Evolutionary conservation across 2,888 invertebrate genomes (phyloP), one percentile per base, ranked within the genome.

Genomic region (Epistrophe eligans): DNA sequence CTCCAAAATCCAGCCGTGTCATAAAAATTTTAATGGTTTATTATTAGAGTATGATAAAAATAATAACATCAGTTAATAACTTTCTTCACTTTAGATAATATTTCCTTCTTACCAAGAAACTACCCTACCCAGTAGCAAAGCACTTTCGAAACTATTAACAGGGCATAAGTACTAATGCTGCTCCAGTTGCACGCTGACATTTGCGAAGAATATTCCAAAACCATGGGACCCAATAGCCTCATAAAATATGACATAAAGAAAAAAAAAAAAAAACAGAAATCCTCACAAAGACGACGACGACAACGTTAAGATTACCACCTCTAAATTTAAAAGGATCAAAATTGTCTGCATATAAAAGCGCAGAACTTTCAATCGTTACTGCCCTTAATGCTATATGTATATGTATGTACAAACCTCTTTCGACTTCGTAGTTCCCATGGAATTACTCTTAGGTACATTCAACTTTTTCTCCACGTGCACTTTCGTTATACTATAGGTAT

Each of bases 291-390:
- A 28, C 40, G n/a, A 55, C 70, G 40, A 70, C 55, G 40, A 70
- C 66, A 74, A 83, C 82, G 66, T 67, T 79, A 77, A 88, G 83
- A 88, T 88, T 88, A 77, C 84, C 84, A 88, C 84, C 79, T 88
- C 80, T 80, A 84, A 88, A 88, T 88, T 88, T 80, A 80, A 80
- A 88, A 84, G 84, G 88, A 88, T 88, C 88, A 88, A 88, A 84
- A 88, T 77, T 84, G 84, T 88, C 88, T 88, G 88, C 88, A 88
- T 87, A 79, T 87, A 79, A 80, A 84, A 88, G 79, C 76, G 80
- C 76, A 88, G 77, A 73, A 73, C 79, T 74, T 70, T 62, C 77
- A 71, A 58, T 72, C 66, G 66, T 38, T 52, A 24, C 67, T 74
- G 45, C 50, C 28, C 60, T 32, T 73, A 60, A n/a, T 62, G 73